Conservation (phyloP, 2,797 vertebrate genomes). For the Coranthus polyacanthus region DNA sequence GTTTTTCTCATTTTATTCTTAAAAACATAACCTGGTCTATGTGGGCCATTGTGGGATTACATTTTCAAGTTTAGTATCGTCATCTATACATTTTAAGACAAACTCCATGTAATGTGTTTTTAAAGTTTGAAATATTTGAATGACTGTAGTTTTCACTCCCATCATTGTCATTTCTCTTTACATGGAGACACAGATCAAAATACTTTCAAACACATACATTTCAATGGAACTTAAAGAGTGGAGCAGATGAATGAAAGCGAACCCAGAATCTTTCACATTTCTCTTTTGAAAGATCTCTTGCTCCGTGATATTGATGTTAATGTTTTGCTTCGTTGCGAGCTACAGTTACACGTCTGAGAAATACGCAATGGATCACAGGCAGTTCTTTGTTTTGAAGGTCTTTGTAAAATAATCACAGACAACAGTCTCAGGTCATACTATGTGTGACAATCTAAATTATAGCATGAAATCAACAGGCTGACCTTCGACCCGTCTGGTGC, state of each 20-base stretch:
- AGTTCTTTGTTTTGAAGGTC: conserved; percentile 22
- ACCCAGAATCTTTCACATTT: too few relatives aligned
- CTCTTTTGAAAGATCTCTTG: too few relatives aligned
- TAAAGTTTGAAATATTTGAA: too few relatives aligned
- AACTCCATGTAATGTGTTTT: too few relatives aligned
- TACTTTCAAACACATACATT: not conserved
- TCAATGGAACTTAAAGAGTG: not conserved
- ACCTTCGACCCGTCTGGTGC: conserved; percentile 62
- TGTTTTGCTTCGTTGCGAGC: conserved; percentile 28
- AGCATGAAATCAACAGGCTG: conserved; percentile 70
- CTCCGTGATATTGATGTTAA: not conserved
- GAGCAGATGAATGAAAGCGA: not conserved
- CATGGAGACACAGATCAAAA: not conserved
- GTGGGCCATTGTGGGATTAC: too few relatives aligned
- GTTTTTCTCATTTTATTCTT: too few relatives aligned
- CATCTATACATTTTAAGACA: too few relatives aligned
- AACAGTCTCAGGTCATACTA: conserved; percentile 42
- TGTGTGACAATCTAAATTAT: conserved; percentile 66
- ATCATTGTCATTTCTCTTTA: not conserved
- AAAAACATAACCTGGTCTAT: too few relatives aligned
- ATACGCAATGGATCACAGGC: conserved; percentile 12
- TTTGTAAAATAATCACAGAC: conserved; percentile 25
- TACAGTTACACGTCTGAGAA: conserved; percentile 32
- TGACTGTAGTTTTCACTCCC: not conserved
- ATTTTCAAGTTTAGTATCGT: too few relatives aligned